These are phyloP conservation scores for Rattus rattus DNA, from an alignment of 2,113 vertebrate species.

Conservation along the genomic window DNA sequence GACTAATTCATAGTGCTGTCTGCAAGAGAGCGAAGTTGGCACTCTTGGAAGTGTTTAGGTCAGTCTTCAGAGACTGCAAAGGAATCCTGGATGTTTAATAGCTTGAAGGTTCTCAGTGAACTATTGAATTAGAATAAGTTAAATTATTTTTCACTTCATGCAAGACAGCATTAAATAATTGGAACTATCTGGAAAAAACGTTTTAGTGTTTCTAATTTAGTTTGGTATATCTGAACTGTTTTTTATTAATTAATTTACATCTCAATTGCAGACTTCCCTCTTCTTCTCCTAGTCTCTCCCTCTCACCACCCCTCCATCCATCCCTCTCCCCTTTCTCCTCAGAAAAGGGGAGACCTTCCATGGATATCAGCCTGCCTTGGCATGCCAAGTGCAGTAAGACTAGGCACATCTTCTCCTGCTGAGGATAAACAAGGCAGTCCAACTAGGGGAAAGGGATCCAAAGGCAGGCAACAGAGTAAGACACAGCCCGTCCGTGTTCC, in stretches of 20 bases:
- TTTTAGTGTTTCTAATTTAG: conserved; percentile 15
- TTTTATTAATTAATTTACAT: background rate
- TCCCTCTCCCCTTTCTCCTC: background rate
- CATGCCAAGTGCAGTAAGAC: background rate
- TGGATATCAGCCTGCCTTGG: background rate
- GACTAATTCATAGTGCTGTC: conserved; percentile 30
- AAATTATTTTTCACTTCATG: conserved; percentile 64
- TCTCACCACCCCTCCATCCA: background rate
- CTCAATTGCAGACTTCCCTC: background rate
- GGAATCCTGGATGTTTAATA: conserved; percentile 57
- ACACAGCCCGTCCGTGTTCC: background rate
- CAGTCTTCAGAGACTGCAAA: conserved; percentile 62
- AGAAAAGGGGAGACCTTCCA: background rate
- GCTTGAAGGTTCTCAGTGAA: conserved; percentile 57
- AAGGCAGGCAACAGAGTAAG: background rate
- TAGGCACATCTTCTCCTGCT: background rate
- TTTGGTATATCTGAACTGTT: conserved; percentile 20
- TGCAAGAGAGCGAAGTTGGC: conserved; percentile 47
- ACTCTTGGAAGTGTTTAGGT: conserved; percentile 59
- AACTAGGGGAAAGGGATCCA: background rate
- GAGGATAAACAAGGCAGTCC: background rate
- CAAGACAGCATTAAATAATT: conserved; percentile 45
- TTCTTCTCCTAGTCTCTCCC: background rate
- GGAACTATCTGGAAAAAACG: background rate
- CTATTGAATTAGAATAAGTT: conserved; percentile 55